Evolutionary conservation across 1,140 invertebrate species (phyloP).

Genomic region (Eubasilissa regina): DNA sequence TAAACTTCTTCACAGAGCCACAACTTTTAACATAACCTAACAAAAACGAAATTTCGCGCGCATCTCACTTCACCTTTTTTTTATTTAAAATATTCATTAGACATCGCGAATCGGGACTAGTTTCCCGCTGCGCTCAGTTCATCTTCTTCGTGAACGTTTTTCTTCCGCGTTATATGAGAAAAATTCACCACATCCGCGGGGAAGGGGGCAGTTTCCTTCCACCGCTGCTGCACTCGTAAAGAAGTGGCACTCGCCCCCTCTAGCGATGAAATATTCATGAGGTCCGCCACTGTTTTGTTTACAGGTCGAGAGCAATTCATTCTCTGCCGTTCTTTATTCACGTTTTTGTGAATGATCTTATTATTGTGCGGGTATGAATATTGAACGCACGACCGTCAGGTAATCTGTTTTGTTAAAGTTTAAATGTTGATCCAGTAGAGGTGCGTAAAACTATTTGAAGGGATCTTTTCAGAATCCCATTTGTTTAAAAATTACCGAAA

Average conservation of each 20-base stretch:
- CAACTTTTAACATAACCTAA: not conserved
- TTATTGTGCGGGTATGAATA: too few species aligned
- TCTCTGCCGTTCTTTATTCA: not conserved
- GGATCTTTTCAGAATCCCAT: too few species aligned
- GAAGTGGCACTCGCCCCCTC: not conserved
- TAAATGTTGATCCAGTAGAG: too few species aligned
- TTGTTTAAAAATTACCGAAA: too few species aligned
- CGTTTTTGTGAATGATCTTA: not conserved
- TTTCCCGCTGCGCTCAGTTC: not conserved
- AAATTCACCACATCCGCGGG: not conserved
- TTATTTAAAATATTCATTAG: not conserved
- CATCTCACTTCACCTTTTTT: not conserved
- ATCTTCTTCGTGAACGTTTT: not conserved
- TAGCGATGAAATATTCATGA: not conserved
- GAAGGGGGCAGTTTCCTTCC: too few species aligned
- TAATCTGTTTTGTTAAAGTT: too few species aligned
- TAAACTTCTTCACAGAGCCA: not conserved
- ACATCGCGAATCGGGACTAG: not conserved
- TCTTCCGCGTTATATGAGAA: not conserved
- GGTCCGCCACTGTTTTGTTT: slow-evolving; percentile 7
- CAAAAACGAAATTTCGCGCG: not conserved
- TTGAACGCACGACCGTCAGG: too few species aligned
- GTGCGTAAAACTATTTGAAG: too few species aligned
- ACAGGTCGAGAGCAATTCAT: not conserved
- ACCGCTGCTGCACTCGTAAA: not conserved